A percentile compares a stretch with the other conserved stretches of the same genome.
phyloP scores from a whole-genome alignment of 2,888 invertebrate genomes.

The Crossocerus cetratus region DNA sequence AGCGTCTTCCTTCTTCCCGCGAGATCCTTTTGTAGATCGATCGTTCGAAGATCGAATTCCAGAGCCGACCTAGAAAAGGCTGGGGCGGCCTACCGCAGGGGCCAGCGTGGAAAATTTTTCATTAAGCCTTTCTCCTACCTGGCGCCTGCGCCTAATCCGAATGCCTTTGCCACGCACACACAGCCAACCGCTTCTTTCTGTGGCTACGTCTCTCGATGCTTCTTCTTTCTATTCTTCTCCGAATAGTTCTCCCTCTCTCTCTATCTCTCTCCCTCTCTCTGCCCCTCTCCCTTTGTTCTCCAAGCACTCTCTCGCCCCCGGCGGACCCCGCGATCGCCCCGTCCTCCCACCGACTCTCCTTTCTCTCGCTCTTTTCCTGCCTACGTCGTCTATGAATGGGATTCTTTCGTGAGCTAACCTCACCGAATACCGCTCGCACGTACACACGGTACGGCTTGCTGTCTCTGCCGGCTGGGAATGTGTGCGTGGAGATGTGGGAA shows the following conservation, averaged over 20 bases:
- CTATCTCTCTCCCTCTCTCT: conserved; percentile 8
- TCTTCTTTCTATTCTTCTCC: too few species aligned
- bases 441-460: conserved; percentile 1
- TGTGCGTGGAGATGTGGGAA: too few species aligned
- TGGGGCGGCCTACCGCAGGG: conserved; percentile 38
- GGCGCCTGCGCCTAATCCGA: conserved; percentile 66
- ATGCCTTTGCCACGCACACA: conserved; percentile 29
- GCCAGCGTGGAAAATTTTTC: conserved; percentile 64
- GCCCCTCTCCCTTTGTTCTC: conserved; percentile 8
- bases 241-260: conserved; percentile 1
- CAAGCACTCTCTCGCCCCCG: conserved; percentile 7
- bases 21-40: conserved; percentile 48
- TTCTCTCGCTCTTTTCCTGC: conserved; percentile 53
- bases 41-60: conserved; percentile 57
- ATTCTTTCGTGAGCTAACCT: conserved; percentile 65
- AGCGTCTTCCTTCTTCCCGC: background rate
- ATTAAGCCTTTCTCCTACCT: conserved; percentile 70
- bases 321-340: conserved; percentile 19
- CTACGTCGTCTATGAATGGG: conserved; percentile 70
- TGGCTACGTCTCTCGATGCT: background rate
- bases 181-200: background rate
- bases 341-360: conserved; percentile 36
- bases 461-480: too few species aligned
- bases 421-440: conserved; percentile 18
- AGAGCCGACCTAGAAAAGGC: conserved; percentile 52